These are phyloP conservation scores for Cotesia glomerata DNA, from an alignment of 1,140 invertebrate species.

Conservation along the genomic window DNA sequence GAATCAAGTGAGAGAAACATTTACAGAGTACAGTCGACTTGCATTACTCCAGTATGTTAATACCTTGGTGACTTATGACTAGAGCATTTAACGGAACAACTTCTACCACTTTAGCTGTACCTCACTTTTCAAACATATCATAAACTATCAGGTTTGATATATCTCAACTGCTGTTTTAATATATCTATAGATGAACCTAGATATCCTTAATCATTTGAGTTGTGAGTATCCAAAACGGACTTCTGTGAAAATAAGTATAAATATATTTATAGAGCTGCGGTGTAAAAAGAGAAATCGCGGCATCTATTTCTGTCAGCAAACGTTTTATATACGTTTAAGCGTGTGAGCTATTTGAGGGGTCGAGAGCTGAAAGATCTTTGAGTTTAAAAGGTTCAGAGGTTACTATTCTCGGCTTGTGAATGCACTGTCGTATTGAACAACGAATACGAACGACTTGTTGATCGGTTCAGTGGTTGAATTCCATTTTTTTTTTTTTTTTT, in stretches of 20 bases:
- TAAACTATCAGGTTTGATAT: no score
- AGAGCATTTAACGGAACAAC: no score
- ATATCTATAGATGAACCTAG: no score
- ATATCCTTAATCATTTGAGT: background rate
- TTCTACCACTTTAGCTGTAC: no score
- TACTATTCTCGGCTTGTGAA: conserved; percentile 41
- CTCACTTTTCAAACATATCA: no score
- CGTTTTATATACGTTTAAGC: conserved; percentile 7
- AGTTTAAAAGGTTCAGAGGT: conserved; percentile 34
- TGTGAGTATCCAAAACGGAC: background rate
- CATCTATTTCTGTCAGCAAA: no score
- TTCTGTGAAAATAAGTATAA: no score
- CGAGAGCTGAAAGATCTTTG: conserved; percentile 11
- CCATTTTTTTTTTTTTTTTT: background rate
- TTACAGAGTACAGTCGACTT: background rate
- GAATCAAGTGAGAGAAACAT: conserved; percentile 22
- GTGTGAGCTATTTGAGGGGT: conserved; percentile 41
- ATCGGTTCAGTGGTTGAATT: conserved; percentile 25
- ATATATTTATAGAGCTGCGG: no score
- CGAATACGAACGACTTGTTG: conserved; percentile 39
- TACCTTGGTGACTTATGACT: background rate
- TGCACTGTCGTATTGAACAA: background rate
- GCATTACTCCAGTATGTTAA: background rate
- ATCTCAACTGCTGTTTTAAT: no score
- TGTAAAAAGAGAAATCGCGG: no score